A percentile compares a stretch with the other conserved stretches of the same genome.
Conservation (phyloP, 2,113 vertebrate genomes). For the Etheostoma spectabile region DNA sequence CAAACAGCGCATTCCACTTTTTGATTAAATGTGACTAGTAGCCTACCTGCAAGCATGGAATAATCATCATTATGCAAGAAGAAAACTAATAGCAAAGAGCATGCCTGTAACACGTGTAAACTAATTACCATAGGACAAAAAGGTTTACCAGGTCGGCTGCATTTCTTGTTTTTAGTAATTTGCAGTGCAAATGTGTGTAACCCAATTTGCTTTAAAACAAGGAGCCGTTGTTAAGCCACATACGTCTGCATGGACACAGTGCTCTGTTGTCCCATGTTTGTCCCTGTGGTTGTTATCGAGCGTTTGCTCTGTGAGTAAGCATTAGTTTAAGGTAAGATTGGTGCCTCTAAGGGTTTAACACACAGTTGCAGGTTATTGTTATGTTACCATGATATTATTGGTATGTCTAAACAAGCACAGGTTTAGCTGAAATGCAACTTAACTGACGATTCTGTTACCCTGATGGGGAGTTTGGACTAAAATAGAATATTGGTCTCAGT, state of each 20-base stretch:
- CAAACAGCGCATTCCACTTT: neutral
- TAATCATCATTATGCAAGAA: slow-evolving; percentile 5
- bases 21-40: slow-evolving; percentile 49
- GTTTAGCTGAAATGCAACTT: neutral
- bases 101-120: neutral
- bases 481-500: too few relatives aligned
- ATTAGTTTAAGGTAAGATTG: neutral
- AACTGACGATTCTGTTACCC: too few relatives aligned
- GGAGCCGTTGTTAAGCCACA: neutral
- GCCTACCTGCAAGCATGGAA: slow-evolving; percentile 27
- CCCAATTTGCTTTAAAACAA: neutral
- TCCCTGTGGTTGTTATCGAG: neutral
- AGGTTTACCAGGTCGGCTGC: neutral
- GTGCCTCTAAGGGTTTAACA: neutral
- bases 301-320: neutral
- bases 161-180: neutral
- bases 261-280: neutral
- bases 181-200: neutral
- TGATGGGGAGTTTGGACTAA: too few relatives aligned
- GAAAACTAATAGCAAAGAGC: neutral
- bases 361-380: neutral
- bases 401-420: slow-evolving; percentile 7
- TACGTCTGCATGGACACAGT: neutral
- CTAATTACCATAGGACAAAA: neutral
- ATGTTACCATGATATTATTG: neutral